phyloP scores from a whole-genome alignment of 2,797 vertebrate genomes.

The Amazona finschi region DNA sequence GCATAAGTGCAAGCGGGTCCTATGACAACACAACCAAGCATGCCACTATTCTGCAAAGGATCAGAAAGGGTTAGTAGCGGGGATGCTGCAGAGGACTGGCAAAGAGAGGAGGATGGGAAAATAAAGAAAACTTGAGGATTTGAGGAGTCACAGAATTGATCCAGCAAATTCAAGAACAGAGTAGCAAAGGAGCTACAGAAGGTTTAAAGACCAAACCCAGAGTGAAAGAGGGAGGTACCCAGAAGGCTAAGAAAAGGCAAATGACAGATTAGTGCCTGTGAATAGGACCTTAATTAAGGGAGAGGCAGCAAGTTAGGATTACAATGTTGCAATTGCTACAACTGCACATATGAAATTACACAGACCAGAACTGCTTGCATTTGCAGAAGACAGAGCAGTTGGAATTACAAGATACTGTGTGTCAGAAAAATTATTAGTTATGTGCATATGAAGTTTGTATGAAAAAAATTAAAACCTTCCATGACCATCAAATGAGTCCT shows the following conservation, averaged over 20 bases:
- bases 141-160: neutral
- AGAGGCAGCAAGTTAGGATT: neutral
- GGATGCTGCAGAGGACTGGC: neutral
- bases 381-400: neutral
- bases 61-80: neutral
- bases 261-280: neutral
- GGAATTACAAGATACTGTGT: neutral
- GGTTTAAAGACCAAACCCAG: neutral
- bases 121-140: neutral
- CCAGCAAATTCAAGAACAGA: neutral
- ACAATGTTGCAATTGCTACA: neutral
- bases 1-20: conserved; percentile 92
- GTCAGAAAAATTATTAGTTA: neutral
- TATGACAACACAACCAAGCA: conserved; percentile 86
- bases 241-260: neutral
- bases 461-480: neutral
- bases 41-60: conserved; percentile 23
- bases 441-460: neutral
- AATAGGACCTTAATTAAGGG: neutral
- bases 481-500: neutral
- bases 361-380: neutral
- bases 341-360: neutral
- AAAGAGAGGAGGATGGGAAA: neutral
- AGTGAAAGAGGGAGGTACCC: neutral
- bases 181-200: neutral